Percentiles rank a stretch among this genome's conserved stretches.
phyloP scores from a whole-genome alignment of 2,797 vertebrate species.

The Champsocephalus esox region DNA sequence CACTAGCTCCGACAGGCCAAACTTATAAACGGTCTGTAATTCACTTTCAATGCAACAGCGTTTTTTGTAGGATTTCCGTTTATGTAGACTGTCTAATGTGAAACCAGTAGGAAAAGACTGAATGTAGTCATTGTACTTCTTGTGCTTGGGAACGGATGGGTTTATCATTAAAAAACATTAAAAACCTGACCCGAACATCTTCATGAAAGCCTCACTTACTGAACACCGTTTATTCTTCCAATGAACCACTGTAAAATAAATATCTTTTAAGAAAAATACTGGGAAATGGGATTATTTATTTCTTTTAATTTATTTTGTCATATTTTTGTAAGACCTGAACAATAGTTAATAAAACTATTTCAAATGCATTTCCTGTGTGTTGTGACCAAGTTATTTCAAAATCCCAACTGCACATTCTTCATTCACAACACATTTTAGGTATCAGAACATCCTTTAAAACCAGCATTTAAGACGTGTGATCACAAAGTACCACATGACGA shows the following conservation, averaged over 20 bases:
- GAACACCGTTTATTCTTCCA: conserved; percentile 82
- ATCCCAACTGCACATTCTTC: not conserved
- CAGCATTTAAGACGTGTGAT: not conserved
- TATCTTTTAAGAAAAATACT: conserved; percentile 82
- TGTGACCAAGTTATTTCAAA: conserved; percentile 11
- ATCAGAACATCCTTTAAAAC: not conserved
- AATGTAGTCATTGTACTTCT: conserved; percentile 37
- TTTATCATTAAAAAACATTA: conserved; percentile 59
- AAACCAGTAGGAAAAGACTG: conserved; percentile 30
- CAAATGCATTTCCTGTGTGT: conserved; percentile 74
- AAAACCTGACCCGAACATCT: conserved; percentile 66
- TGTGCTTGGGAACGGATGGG: conserved; percentile 52
- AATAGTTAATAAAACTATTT: conserved; percentile 92
- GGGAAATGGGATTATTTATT: conserved; percentile 93
- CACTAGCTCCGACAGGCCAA: conserved; percentile 21
- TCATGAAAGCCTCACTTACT: conserved; percentile 70
- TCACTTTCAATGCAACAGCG: conserved; percentile 26
- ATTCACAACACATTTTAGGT: not conserved
- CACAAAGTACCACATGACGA: conserved; percentile 51
- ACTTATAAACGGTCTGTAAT: conserved; percentile 21
- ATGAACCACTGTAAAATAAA: conserved; percentile 82
- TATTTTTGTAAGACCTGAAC: conserved; percentile 99
- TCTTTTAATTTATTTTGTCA: conserved; percentile 99
- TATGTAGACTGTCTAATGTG: conserved; percentile 22
- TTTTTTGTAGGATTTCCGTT: conserved; percentile 19